phyloP scores from a whole-genome alignment of 2,888 invertebrate species.

The Nephrocerus scutellatus region DNA sequence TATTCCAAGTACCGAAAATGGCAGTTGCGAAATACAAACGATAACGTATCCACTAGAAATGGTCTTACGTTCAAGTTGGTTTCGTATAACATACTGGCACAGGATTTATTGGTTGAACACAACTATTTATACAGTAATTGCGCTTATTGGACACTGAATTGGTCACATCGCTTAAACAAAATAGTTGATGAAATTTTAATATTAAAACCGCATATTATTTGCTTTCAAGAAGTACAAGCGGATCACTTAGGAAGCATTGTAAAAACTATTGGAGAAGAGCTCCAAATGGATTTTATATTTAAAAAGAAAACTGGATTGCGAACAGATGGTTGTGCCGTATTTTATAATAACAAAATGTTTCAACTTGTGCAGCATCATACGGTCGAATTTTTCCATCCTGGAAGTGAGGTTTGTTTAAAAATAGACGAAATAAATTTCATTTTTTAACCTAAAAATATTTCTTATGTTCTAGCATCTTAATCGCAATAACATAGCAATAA shows the following conservation, averaged over 20 bases:
- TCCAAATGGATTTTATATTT: slow-evolving; percentile 68
- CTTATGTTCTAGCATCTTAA: slow-evolving; percentile 53
- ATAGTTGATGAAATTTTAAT: slow-evolving; percentile 50
- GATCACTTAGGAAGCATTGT: slow-evolving; percentile 55
- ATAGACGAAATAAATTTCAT: too few species aligned
- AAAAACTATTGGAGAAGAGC: slow-evolving; percentile 23
- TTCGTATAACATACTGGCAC: slow-evolving; percentile 85
- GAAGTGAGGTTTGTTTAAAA: slow-evolving; percentile 19
- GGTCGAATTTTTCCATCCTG: slow-evolving; percentile 62
- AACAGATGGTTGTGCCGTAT: slow-evolving; percentile 86
- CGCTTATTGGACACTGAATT: slow-evolving; percentile 52
- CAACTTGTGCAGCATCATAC: slow-evolving; percentile 56
- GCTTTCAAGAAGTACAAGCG: slow-evolving; percentile 81
- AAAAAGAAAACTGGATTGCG: slow-evolving; percentile 76
- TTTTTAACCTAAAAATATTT: too few species aligned
- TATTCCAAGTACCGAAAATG: too few species aligned
- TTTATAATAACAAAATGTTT: slow-evolving; percentile 65
- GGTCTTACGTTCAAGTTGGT: slow-evolving; percentile 57
- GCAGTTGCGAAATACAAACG: too few species aligned
- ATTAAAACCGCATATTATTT: slow-evolving; percentile 50
- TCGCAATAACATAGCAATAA: slow-evolving; percentile 80
- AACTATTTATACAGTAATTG: slow-evolving; percentile 63
- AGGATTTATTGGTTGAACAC: slow-evolving; percentile 69
- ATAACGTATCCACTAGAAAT: too few species aligned
- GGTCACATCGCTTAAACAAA: slow-evolving; percentile 59